Percentiles rank a stretch among this genome's conserved stretches.
phyloP scores from a whole-genome alignment of 1,140 invertebrate genomes.

The Popillia japonica region DNA sequence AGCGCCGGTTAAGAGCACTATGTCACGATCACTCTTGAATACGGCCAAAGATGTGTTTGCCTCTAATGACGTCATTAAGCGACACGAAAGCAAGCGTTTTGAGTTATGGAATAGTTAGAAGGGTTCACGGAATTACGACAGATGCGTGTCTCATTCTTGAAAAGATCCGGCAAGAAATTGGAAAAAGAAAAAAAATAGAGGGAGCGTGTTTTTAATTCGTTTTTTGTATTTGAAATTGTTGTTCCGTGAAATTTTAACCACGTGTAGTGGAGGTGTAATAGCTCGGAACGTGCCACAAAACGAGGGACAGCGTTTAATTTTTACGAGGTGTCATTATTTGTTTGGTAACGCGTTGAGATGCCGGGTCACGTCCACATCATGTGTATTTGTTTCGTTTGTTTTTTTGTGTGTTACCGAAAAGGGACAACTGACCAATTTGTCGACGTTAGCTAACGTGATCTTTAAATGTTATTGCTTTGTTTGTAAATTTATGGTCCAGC shows the following conservation, averaged over 20 bases:
- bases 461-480: too few species aligned
- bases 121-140: too few species aligned
- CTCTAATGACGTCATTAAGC: not conserved
- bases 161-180: not conserved
- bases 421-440: not conserved
- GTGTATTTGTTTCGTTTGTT: not conserved
- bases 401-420: not conserved
- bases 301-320: not conserved
- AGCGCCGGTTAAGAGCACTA: too few species aligned
- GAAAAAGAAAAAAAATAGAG: not conserved
- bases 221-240: not conserved
- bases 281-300: not conserved
- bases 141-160: not conserved
- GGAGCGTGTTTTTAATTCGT: not conserved
- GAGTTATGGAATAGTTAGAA: too few species aligned
- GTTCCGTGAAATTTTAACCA: not conserved
- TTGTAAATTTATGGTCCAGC: too few species aligned
- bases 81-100: not conserved
- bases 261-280: not conserved
- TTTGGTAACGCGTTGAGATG: slow-evolving; percentile 1
- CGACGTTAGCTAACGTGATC: not conserved
- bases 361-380: not conserved
- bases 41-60: too few species aligned
- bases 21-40: too few species aligned
- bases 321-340: slow-evolving; percentile 18